Evolutionary conservation across 2,888 invertebrate genomes (phyloP), one percentile per base, ranked within the genome.

Genomic region (Erebia ligea): DNA sequence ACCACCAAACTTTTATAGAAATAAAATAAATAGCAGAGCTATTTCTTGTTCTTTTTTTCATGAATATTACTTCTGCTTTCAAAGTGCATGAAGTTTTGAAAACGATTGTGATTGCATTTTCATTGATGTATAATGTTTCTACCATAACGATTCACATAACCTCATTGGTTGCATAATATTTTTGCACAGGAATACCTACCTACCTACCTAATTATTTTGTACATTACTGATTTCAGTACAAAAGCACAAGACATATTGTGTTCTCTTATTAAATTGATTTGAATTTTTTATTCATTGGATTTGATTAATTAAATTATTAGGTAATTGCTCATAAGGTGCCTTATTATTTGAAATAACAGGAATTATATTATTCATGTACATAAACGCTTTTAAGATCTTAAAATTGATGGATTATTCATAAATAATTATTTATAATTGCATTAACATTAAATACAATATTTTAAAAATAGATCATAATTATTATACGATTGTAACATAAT

Each of bases 201-300:
- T 34, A 34, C 34, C 0, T 34, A 34, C 34, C 34, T 13, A 42
- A 48, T 13, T 48, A 62, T 48, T 21, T 45, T 83, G 82, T 84
- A 82, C 79, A 82, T 83, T 82, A 79, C 78, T 81, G 80, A 79
- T 76, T 82, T 82, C 80, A 87, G 88, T 88, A 88, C 88, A 88
- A 88, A 64, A 88, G 77, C 79, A 77, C 80, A 82, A 81, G 79
- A 61, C 73, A 77, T n/a, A n/a, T n/a, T 77, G 78, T 79, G 78
- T 78, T 74, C 72, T 73, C 68, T 65, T 70, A 69, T 58, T 59
- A 34, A 67, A 48, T 21, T 25, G 8, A 62, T 48, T 59, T 61
- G 50, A 61, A 61, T 59, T 50, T 52, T 61, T 10, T 59, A 58
- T 70, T 68, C 57, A 50, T 77, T 74, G 68, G 77, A 78, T 75